A percentile compares a stretch with the other conserved stretches of the same genome.
These are phyloP conservation scores for Takifugu bimaculatus DNA, from an alignment of 2,113 vertebrate species.

Conservation along the genomic window DNA sequence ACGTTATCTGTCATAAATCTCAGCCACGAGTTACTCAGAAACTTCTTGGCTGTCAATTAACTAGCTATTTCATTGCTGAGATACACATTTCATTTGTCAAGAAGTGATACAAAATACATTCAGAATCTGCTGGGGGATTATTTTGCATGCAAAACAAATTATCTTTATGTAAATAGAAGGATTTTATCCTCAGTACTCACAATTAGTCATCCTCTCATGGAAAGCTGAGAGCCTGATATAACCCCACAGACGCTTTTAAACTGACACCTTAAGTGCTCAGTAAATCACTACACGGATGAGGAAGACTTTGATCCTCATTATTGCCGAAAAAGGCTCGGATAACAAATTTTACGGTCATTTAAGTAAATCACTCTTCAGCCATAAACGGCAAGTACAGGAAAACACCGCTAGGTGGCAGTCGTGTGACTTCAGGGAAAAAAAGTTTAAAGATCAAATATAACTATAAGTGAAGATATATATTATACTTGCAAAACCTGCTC, in stretches of 20 bases:
- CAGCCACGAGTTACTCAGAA: not conserved
- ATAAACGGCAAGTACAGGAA: too few relatives aligned
- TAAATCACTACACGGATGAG: slow-evolving; percentile 14
- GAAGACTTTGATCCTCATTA: too few relatives aligned
- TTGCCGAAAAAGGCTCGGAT: too few relatives aligned
- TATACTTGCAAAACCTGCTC: too few relatives aligned
- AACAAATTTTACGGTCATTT: too few relatives aligned
- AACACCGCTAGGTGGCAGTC: too few relatives aligned
- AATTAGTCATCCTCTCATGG: too few relatives aligned
- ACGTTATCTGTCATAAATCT: not conserved
- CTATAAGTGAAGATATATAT: too few relatives aligned
- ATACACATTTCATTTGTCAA: not conserved
- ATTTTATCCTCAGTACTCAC: too few relatives aligned
- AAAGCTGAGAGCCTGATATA: slow-evolving; percentile 41
- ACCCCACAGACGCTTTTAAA: slow-evolving; percentile 33
- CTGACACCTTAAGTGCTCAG: slow-evolving; percentile 15
- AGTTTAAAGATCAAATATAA: too few relatives aligned
- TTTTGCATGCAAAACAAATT: slow-evolving; percentile 3
- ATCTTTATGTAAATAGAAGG: not conserved
- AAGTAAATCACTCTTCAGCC: too few relatives aligned
- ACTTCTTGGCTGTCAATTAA: slow-evolving; percentile 1
- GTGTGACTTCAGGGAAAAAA: too few relatives aligned
- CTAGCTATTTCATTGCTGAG: not conserved
- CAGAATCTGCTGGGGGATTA: not conserved
- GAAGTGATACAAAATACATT: not conserved